Evolutionary conservation across 2,888 invertebrate genomes (phyloP), one percentile per base, ranked within the genome.

Genomic region (Myopa testacea): DNA sequence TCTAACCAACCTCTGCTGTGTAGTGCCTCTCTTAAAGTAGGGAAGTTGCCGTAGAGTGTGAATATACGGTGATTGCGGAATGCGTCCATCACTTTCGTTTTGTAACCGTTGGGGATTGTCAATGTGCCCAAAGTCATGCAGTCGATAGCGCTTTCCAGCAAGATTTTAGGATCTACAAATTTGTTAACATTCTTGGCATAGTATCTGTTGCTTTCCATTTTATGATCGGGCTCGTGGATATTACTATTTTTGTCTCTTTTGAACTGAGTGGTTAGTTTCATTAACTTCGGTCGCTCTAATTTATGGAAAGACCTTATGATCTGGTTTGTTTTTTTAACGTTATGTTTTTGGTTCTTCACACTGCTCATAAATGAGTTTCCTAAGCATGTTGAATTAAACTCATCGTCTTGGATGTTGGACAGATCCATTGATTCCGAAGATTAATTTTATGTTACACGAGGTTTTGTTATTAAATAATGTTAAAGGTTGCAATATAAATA

Each of bases 1-100:
- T 95, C 95, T 3, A 95, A 89, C 95, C 95, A 95, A 0, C 94
- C 95, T 14, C 93, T 90, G 65, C 91, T 90, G 65, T 91, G 82
- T 77, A 95, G 88, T 0, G 94, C 93, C 10, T 82, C 80, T 8
- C 88, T 80, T 8, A 89, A 83, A 0, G 85, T 85, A 3, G 80
- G 81, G 60, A 86, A 88, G 58, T 86, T 84, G 0, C 88, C 89
- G 77, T 84, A 84, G 4, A 89, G 83, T 4, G 87, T 88, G 50
- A 89, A 89, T 50, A 89, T 88, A 26, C 86, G 85, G 5, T 85
- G 84, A 75, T 86, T 85, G 6, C 85, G 84, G 81, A 85, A 86
- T 0, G 89, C 88, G 8, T 86, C 86, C 38, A 86, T 82, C 4
- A 86, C 88, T 34, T 84, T 85, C 14, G 85, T 83, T 4, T 85